These are phyloP conservation scores for Mythimna pallens DNA, from an alignment of 2,888 invertebrate genomes.

Conservation along the genomic window DNA sequence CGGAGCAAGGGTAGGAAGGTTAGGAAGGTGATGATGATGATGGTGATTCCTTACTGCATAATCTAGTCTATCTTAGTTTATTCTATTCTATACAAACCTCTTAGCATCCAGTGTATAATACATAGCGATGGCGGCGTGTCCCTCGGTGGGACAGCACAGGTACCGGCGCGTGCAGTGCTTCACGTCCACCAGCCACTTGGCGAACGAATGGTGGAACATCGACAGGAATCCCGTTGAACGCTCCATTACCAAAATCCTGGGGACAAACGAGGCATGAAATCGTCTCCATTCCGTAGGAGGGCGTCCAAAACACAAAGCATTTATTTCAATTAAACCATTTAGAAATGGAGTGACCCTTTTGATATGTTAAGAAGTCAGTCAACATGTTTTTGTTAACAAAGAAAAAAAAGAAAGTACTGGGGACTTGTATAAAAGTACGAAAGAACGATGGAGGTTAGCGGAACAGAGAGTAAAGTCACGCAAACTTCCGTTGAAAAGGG, in stretches of 20 bases:
- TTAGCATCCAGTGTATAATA: constrained; percentile 94
- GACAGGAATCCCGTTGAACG: constrained; percentile 91
- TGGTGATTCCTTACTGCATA: constrained; percentile 33
- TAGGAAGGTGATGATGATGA: too few relatives aligned
- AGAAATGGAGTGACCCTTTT: too few relatives aligned
- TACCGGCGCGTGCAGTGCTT: constrained; percentile 99
- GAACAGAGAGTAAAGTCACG: too few relatives aligned
- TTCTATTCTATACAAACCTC: constrained; percentile 78
- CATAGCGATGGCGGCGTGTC: constrained; percentile 97
- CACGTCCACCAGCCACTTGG: constrained; percentile 98
- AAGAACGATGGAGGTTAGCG: too few relatives aligned
- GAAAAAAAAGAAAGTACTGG: too few relatives aligned
- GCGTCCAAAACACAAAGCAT: neutral
- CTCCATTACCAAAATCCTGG: constrained; percentile 89
- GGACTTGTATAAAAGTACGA: too few relatives aligned
- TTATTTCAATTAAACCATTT: too few relatives aligned
- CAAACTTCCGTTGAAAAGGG: too few relatives aligned
- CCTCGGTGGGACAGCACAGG: constrained; percentile 96
- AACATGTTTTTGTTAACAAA: too few relatives aligned
- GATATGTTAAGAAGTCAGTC: too few relatives aligned
- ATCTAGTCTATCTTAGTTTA: too few relatives aligned
- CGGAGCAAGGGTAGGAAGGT: too few relatives aligned
- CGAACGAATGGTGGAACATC: constrained; percentile 98
- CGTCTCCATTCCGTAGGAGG: neutral
- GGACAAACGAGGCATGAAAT: neutral